These are phyloP conservation scores for Lutjanus campechanus DNA, from an alignment of 2,797 vertebrate genomes.

Conservation along the genomic window DNA sequence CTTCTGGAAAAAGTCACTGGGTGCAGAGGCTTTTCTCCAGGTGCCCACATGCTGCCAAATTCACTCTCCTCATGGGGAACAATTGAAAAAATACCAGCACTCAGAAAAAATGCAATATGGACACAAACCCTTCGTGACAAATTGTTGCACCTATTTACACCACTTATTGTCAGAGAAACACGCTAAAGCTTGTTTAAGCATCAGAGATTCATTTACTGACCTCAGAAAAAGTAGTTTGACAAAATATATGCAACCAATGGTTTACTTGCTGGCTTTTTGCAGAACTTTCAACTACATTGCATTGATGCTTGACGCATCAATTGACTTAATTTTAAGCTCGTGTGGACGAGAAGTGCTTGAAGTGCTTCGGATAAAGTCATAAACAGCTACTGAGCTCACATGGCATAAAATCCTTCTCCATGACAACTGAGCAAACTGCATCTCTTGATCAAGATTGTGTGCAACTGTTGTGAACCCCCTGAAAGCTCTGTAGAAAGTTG, in stretches of 20 bases:
- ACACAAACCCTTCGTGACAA: not conserved
- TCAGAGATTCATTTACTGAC: not conserved
- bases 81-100: no score
- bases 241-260: not conserved
- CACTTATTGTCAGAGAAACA: not conserved
- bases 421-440: not conserved
- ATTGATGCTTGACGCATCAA: not conserved
- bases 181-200: no score
- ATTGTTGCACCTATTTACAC: not conserved
- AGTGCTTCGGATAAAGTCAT: conserved; percentile 8
- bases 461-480: not conserved
- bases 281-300: not conserved
- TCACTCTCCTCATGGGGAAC: no score
- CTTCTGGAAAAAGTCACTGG: no score
- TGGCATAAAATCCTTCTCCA: no score
- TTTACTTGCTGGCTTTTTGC: not conserved
- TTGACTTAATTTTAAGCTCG: not conserved
- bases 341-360: not conserved
- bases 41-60: no score
- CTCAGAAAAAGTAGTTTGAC: not conserved
- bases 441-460: not conserved
- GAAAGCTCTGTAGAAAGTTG: not conserved
- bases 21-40: no score
- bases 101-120: no score
- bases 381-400: not conserved